Conservation (phyloP, 2,888 invertebrate species). For the Drosophila prostipennis region DNA sequence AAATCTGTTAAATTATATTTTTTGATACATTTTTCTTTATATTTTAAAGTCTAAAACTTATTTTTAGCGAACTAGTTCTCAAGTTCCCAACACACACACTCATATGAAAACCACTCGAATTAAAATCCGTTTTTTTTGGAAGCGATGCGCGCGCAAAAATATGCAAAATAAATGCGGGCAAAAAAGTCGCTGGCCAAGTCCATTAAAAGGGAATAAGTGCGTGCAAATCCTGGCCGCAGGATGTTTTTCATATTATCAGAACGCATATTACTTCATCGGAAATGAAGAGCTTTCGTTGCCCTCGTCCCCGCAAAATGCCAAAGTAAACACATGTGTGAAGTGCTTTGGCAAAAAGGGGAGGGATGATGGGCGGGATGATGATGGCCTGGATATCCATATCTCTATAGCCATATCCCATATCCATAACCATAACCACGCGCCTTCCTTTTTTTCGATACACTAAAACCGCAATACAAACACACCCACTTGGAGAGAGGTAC, state of each 20-base stretch:
- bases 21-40: no score
- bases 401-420: conserved; percentile 37
- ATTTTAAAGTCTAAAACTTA: no score
- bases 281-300: conserved; percentile 56
- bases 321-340: conserved; percentile 63
- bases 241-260: conserved; percentile 76
- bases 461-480: conserved; percentile 45
- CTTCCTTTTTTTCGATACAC: conserved; percentile 33
- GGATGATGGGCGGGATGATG: conserved; percentile 32
- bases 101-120: conserved; percentile 7
- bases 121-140: conserved; percentile 32
- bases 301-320: conserved; percentile 32
- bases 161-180: conserved; percentile 28
- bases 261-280: conserved; percentile 73
- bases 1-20: no score
- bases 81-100: neutral
- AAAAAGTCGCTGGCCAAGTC: conserved; percentile 52
- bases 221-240: conserved; percentile 75
- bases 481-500: neutral
- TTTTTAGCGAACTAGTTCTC: conserved; percentile 8
- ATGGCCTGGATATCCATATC: conserved; percentile 35
- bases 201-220: conserved; percentile 80
- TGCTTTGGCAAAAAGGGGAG: conserved; percentile 22
- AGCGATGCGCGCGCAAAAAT: conserved; percentile 32
- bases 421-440: conserved; percentile 47